A percentile compares a stretch with the other conserved stretches of the same genome.
Evolutionary conservation across 2,113 vertebrate genomes (phyloP).

Genomic region (Dasyurus viverrinus): DNA sequence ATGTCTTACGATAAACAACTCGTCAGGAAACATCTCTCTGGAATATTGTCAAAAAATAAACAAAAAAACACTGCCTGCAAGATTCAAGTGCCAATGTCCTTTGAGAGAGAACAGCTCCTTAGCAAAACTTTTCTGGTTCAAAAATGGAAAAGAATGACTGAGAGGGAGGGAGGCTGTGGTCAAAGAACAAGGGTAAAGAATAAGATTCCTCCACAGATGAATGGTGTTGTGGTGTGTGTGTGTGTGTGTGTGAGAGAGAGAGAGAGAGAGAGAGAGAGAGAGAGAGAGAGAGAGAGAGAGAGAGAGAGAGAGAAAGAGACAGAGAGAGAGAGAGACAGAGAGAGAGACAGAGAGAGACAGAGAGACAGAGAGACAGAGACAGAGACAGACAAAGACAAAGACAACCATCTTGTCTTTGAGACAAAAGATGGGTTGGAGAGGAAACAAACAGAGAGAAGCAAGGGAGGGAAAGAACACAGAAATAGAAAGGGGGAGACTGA

Average conservation of each 20-base stretch:
- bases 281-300: too few species aligned
- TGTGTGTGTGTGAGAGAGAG: too few species aligned
- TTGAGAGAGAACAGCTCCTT: conserved; percentile 42
- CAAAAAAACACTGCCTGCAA: conserved; percentile 24
- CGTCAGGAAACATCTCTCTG: conserved; percentile 58
- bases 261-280: too few species aligned
- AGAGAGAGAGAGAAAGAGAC: too few species aligned
- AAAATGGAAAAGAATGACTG: not conserved
- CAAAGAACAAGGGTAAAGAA: not conserved
- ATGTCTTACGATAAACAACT: conserved; percentile 43
- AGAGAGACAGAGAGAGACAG: too few species aligned
- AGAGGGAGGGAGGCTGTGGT: not conserved
- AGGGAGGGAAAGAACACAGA: not conserved
- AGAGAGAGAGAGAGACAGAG: too few species aligned
- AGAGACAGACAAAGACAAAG: not conserved
- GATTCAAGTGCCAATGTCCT: not conserved
- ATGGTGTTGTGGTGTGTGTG: not conserved
- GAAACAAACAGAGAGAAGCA: not conserved
- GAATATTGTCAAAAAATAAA: conserved; percentile 59
- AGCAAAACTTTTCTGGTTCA: conserved; percentile 19
- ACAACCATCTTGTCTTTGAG: too few species aligned
- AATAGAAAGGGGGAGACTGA: not conserved
- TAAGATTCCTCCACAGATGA: conserved; percentile 9
- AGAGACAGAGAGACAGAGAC: too few species aligned
- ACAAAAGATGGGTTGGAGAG: not conserved